Conservation (phyloP, 2,797 vertebrate genomes). For the Sebastes baramenuke region DNA sequence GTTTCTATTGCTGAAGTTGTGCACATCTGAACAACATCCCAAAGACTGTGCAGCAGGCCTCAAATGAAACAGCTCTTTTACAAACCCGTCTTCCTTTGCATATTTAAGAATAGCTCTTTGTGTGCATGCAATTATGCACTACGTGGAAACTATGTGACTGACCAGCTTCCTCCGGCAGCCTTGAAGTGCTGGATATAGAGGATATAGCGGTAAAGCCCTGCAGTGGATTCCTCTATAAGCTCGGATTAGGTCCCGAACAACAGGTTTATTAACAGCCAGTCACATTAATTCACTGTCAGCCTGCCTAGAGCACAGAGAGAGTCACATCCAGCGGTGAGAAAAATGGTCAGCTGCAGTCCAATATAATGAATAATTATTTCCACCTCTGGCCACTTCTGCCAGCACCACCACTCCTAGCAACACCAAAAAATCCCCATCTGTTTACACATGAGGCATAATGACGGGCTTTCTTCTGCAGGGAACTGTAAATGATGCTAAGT, state of each 20-base stretch:
- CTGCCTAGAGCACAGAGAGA: slow-evolving; percentile 24
- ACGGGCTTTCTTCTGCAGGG: slow-evolving; percentile 56
- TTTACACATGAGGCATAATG: slow-evolving; percentile 67
- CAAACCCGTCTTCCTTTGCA: slow-evolving; percentile 43
- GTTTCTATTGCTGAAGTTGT: slow-evolving; percentile 17
- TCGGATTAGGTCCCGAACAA: slow-evolving; percentile 39
- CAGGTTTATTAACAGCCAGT: slow-evolving; percentile 35
- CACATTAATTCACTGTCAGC: slow-evolving; percentile 29
- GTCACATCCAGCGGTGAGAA: slow-evolving; percentile 12
- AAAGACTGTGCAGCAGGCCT: slow-evolving; percentile 23
- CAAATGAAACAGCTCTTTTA: slow-evolving; percentile 29
- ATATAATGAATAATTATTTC: slow-evolving; percentile 63
- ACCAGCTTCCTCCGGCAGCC: slow-evolving; percentile 41
- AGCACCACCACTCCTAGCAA: slow-evolving; percentile 53
- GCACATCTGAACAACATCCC: slow-evolving; percentile 49
- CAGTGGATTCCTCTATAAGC: slow-evolving; percentile 29
- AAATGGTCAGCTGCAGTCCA: slow-evolving; percentile 36
- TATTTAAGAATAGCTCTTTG: slow-evolving; percentile 65
- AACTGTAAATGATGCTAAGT: slow-evolving; percentile 65
- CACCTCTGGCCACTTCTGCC: slow-evolving; percentile 33
- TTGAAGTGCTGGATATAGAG: slow-evolving; percentile 35
- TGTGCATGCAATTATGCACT: slow-evolving; percentile 21
- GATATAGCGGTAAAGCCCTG: slow-evolving; percentile 16
- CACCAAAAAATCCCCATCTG: slow-evolving; percentile 47
- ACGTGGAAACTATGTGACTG: slow-evolving; percentile 49